Evolutionary conservation across 2,113 vertebrate species (phyloP).

Genomic region (Semnornis frantzii): DNA sequence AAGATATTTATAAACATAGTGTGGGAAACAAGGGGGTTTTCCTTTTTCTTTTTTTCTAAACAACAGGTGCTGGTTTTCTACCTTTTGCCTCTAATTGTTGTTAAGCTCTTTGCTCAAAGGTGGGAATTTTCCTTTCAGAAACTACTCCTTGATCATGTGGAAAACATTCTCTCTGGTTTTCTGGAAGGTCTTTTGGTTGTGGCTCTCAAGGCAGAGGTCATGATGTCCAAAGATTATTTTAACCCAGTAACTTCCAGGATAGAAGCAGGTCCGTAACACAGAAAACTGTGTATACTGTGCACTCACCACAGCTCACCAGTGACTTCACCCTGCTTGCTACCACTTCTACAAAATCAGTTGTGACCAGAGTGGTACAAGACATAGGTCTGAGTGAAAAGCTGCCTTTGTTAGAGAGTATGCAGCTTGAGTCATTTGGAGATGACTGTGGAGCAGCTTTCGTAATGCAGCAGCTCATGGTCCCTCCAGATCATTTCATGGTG

Average conservation of each 20-base stretch:
- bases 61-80: not conserved
- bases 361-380: not conserved
- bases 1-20: not conserved
- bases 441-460: not conserved
- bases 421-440: not conserved
- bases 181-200: not conserved
- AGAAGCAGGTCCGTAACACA: fast-evolving
- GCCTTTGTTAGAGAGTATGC: not conserved
- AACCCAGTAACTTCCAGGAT: not conserved
- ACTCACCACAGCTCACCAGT: not conserved
- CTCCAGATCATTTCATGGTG: not conserved
- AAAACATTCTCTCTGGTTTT: not conserved
- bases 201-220: not conserved
- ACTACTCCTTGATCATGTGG: not conserved
- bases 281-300: not conserved
- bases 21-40: not conserved
- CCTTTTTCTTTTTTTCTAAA: not conserved
- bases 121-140: not conserved
- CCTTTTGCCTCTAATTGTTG: not conserved
- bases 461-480: not conserved
- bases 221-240: not conserved
- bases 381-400: not conserved
- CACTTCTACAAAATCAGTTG: not conserved
- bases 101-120: not conserved
- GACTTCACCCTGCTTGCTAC: not conserved